Conservation (phyloP, 2,113 vertebrate species). For the Oncorhynchus kisutch region DNA sequence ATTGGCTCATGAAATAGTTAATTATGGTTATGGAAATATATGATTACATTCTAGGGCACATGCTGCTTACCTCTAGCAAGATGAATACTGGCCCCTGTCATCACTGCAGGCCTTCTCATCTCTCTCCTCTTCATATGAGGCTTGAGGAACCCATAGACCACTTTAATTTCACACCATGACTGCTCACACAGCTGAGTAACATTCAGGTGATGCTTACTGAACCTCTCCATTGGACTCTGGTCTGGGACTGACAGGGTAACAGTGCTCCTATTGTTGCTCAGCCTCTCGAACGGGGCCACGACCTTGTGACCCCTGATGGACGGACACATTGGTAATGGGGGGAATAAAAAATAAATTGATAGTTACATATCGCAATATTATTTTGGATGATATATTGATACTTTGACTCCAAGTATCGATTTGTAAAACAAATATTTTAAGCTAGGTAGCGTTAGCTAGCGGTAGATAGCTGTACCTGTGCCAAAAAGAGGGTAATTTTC, state of each 20-base stretch:
- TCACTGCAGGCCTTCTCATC: constrained; percentile 47
- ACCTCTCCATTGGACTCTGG: constrained; percentile 60
- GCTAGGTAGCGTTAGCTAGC: too few species aligned
- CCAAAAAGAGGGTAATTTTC: too few species aligned
- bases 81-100: constrained; percentile 68
- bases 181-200: constrained; percentile 73
- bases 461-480: too few species aligned
- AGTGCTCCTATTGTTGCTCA: not conserved
- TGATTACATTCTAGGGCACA: too few species aligned
- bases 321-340: not conserved
- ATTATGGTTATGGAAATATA: too few species aligned
- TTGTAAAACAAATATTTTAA: too few species aligned
- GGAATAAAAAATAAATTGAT: not conserved
- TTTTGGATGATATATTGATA: not conserved
- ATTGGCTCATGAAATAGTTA: too few species aligned
- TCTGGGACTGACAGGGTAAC: not conserved
- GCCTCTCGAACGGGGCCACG: constrained; percentile 6
- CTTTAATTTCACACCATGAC: constrained; percentile 77
- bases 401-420: not conserved
- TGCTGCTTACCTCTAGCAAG: constrained; percentile 65
- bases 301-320: not conserved
- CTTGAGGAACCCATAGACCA: constrained; percentile 59
- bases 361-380: too few species aligned
- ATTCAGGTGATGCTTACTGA: constrained; percentile 58
- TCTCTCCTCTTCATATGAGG: constrained; percentile 47